A percentile compares a stretch with the other conserved stretches of the same genome.
phyloP scores from a whole-genome alignment of 2,888 invertebrate genomes.

The Hesperia comma region DNA sequence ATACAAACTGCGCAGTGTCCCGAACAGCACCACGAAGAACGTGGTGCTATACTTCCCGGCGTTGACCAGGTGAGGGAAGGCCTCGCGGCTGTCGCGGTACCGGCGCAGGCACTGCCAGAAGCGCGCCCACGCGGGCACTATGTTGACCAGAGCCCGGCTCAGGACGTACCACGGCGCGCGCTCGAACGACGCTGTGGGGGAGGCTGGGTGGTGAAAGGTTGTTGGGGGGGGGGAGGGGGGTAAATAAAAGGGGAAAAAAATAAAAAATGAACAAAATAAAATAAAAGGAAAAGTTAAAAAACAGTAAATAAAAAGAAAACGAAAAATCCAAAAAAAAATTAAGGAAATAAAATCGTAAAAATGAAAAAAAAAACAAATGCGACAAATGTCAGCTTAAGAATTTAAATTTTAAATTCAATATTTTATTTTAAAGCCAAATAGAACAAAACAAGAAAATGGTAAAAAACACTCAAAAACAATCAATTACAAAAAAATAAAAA shows the following conservation, averaged over 20 bases:
- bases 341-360: too few species aligned
- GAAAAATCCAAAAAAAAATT: too few species aligned
- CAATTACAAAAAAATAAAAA: too few species aligned
- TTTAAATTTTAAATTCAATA: too few species aligned
- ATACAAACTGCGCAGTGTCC: slow-evolving; percentile 86
- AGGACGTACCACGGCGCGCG: slow-evolving; percentile 89
- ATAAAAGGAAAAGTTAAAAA: not conserved
- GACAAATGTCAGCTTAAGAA: too few species aligned
- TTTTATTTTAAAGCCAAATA: too few species aligned
- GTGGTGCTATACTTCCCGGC: slow-evolving; percentile 99
- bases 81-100: slow-evolving; percentile 96
- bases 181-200: slow-evolving; percentile 72
- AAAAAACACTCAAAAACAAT: too few species aligned
- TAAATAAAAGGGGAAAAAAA: not conserved
- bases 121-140: slow-evolving; percentile 98
- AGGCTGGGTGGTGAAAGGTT: not conserved
- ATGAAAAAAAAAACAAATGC: too few species aligned
- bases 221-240: not conserved
- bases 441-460: too few species aligned
- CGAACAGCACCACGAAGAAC: slow-evolving; percentile 96
- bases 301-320: not conserved
- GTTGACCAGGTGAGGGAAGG: slow-evolving; percentile 98
- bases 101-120: slow-evolving; percentile 98
- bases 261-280: slow-evolving; percentile 2
- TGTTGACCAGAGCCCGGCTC: slow-evolving; percentile 93